Conservation (phyloP, 2,888 invertebrate species). For the Metallyticus violacea region DNA sequence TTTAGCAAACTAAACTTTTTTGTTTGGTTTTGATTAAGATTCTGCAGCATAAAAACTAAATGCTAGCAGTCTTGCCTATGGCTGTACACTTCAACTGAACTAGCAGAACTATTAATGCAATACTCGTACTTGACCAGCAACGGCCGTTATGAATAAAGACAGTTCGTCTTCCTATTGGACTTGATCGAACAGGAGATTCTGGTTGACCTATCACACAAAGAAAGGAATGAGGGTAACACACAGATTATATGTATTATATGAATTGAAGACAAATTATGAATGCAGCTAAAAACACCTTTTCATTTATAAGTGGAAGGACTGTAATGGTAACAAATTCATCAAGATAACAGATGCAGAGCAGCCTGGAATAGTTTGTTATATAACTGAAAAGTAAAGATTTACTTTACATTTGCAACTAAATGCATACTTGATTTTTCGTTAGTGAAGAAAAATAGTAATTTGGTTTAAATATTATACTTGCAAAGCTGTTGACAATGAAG, state of each 20-base stretch:
- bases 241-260: neutral
- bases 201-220: conserved; percentile 22
- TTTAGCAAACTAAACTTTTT: neutral
- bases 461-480: no score
- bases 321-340: neutral
- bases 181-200: conserved; percentile 10
- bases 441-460: no score
- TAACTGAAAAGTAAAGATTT: neutral
- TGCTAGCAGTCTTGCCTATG: neutral
- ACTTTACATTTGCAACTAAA: neutral
- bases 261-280: neutral
- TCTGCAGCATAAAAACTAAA: neutral
- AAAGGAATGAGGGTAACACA: neutral
- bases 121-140: conserved; percentile 31
- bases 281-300: neutral
- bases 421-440: no score
- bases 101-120: neutral
- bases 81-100: neutral
- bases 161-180: conserved; percentile 24
- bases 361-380: neutral
- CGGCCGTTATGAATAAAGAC: conserved; percentile 29
- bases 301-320: no score
- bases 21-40: neutral
- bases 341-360: neutral
- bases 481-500: no score